Base-by-base conservation (phyloP, 23 tunicate genomes). In the Pegea sp. region DNA sequence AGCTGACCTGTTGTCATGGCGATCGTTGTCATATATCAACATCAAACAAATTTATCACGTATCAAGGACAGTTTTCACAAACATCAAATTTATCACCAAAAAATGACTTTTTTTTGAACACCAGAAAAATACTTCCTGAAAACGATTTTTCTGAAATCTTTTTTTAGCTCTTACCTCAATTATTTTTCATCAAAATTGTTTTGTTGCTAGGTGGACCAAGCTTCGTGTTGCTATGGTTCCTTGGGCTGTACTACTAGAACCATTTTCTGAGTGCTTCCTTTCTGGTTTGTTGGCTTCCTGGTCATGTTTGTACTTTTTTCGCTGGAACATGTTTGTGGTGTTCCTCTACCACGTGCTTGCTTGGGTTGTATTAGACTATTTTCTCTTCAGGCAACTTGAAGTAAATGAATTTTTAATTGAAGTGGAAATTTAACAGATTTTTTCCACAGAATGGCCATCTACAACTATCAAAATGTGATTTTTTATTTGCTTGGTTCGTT, bases 241-340 rank as follows among this genome's bases (percentile, higher is more conserved):
- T 22, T 42, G 73, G 16, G 72, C 84, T 1, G 81, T 71, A 7
- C 31, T 89, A 11, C 54, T 89, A 64, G 98, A 89, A 34, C 98
- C 98, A n/a, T 89, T 89, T 53, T 70, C 90, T 4, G 98, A 89
- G 52, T 89, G 98, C 51, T 89, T 89, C 53, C 54, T 89, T 1
- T 64, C 81, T 13, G 98, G 98, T 0, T 67, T 78, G 26, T 27
- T 89, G 16, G 62, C 71, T 27, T 75, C 98, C 11, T 64, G 76
- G 70, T 71, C 81, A 0, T 65, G 77, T 33, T 28, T 61, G 5
- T 72, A 77, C 58, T 77, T 79, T 59, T 62, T 67, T n/a, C 25
- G 54, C 22, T 76, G 90, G 81, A 70, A 84, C 43, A 73, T 74
- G 95, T 34, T 84, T 59, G 86, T 69, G 33, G 95, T 84, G 4